Base-by-base conservation (phyloP, 2,113 vertebrate species). In the Muntiacus muntjak region DNA sequence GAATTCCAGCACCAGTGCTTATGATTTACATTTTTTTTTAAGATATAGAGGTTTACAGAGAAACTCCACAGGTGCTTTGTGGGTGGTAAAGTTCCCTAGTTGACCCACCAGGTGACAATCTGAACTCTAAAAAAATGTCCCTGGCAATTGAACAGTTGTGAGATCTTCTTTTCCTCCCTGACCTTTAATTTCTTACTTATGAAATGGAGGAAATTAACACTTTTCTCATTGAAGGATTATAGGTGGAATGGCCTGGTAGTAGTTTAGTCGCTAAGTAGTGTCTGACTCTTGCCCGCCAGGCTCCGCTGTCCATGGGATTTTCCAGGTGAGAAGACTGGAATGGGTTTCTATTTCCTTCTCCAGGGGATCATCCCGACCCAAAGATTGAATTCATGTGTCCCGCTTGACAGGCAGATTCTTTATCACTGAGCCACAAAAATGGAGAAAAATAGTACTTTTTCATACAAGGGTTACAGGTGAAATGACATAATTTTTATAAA, bases 91-190 rank as follows among this genome's bases (percentile, higher is more conserved):
- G 74, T 17, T 6, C 8, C 12, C 54, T 45, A 45, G 12, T 8
- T 0, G 1, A 57, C 17, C 45, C 10, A 82, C 8, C 33, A 64
- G n/a, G 23, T 50, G 25, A 91, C 12, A 88, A 95, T 89, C 12
- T 50, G 47, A 50, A 50, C 47, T 50, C 47, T 50, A 50, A 50
- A 50, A 89, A 83, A 91, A 30, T 4, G 45, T 60, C 25, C 13
- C 9, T 43, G 23, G 47, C 33, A 43, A 57, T 0, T 93, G 64
- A 12, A 94, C 33, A 88, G 30, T 36, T 90, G 11, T 78, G 4
- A 87, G 25, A 90, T 81, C 6, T 93, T 57, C 9, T 86, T 91
- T 94, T 94, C 25, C 36, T 97, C 36, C 89, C 14, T 96, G 50
- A 84, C 11, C 8, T 86, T 94, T 88, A 71, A 83, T 82, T 89